Evolutionary conservation across 2,888 invertebrate genomes (phyloP), one percentile per base, ranked within the genome.

Genomic region (Apamea epomidion): DNA sequence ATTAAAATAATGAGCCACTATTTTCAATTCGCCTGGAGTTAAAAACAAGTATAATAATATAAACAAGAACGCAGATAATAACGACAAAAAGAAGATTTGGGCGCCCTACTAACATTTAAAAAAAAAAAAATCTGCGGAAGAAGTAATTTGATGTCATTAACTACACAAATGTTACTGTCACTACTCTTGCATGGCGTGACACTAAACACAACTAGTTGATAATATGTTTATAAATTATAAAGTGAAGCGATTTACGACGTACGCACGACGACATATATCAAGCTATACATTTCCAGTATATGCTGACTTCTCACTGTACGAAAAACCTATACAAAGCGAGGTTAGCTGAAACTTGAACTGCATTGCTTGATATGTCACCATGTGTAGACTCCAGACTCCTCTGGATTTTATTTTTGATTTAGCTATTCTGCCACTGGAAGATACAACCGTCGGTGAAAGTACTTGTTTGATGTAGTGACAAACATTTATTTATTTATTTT

Each of bases 101-200:
- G n/a, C 62, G 73, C 74, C 67, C 86, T 60, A 81, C 69, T 77
- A 48, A 75, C 77, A 77, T 70, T 37, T n/a, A n/a, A n/a, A n/a
- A 2, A 32, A 32, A 48, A 70, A 71, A 62, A 6, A 51, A 6
- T 82, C 74, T 70, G 60, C 71, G 48, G 76, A 88, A 80, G 10
- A 82, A 84, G 74, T 75, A 71, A 88, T 78, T 80, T 74, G 4
- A 58, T 64, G 73, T 78, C 67, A 80, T 87, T 82, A 78, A 8
- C 42, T 51, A n/a, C 45, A 73, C 32, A 42, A 77, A 42, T 72
- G 51, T 80, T 69, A 76, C 21, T 68, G 48, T 69, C 45, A 32
- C 58, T 80, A 32, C 58, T 80, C 68, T 80, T 68, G 37, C 76
- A 69, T 84, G 67, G 73, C 69, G 67, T 78, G 79, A 71, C 72